Percentiles rank a stretch among this genome's conserved stretches.
Evolutionary conservation across 2,797 vertebrate genomes (phyloP).

Genomic region (Anguilla marmorata): DNA sequence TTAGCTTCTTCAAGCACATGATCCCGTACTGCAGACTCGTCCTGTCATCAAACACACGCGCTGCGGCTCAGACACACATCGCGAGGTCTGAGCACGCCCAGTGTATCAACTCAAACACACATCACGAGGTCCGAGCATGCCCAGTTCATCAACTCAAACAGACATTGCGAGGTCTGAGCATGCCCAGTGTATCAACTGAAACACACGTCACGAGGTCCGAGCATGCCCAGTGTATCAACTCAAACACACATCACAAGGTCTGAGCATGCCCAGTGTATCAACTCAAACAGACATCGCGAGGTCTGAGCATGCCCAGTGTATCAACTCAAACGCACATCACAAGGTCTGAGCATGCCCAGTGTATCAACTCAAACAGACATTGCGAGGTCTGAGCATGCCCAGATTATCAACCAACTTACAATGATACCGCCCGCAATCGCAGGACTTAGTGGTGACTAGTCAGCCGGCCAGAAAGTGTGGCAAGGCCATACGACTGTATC

Average conservation of each 20-base stretch:
- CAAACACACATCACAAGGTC: too few relatives aligned
- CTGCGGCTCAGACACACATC: not conserved
- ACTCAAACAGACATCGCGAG: not conserved
- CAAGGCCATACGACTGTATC: not conserved
- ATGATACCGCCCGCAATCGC: too few relatives aligned
- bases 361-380: too few relatives aligned
- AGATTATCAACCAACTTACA: not conserved
- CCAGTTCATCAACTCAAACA: not conserved
- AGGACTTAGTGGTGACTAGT: too few relatives aligned
- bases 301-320: not conserved
- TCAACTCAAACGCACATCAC: too few relatives aligned
- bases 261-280: not conserved
- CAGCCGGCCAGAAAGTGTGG: too few relatives aligned
- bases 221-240: too few relatives aligned
- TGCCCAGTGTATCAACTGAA: too few relatives aligned
- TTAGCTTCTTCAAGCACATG: conserved; percentile 98
- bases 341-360: too few relatives aligned
- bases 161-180: not conserved
- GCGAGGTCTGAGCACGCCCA: not conserved
- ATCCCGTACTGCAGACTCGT: conserved; percentile 98
- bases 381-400: not conserved
- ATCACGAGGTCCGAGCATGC: not conserved
- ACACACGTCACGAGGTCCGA: too few relatives aligned
- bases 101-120: too few relatives aligned
- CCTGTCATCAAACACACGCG: conserved; percentile 66